phyloP scores from a whole-genome alignment of 2,888 invertebrate genomes.

The Philonicus albiceps region DNA sequence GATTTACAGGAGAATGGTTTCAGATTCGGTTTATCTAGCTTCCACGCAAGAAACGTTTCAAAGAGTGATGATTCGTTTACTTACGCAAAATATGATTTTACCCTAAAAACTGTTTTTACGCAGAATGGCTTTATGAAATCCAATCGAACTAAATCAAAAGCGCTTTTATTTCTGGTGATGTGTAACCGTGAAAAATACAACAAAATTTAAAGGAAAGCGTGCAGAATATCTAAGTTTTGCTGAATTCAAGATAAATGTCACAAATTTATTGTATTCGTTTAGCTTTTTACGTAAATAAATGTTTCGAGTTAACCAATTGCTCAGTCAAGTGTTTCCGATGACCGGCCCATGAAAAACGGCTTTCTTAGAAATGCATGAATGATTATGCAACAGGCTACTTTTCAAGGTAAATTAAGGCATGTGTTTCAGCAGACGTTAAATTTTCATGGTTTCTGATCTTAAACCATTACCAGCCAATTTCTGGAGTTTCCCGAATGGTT shows the following conservation, averaged over 20 bases:
- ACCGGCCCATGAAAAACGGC: neutral
- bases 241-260: constrained; percentile 3
- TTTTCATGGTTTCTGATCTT: neutral
- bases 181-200: constrained; percentile 13
- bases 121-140: neutral
- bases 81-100: neutral
- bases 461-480: neutral
- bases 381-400: neutral
- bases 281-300: neutral
- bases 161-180: neutral
- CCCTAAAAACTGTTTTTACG: neutral
- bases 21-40: constrained; percentile 1
- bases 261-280: neutral
- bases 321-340: constrained; percentile 1
- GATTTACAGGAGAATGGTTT: neutral
- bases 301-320: neutral
- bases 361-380: neutral
- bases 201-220: constrained; percentile 21
- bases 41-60: neutral
- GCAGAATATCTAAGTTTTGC: constrained; percentile 13
- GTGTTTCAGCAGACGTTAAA: neutral
- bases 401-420: neutral
- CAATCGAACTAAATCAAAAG: constrained; percentile 11
- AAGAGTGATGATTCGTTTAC: neutral
- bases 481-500: neutral